Base-by-base conservation (phyloP, 2,888 invertebrate genomes). In the Apamea anceps region DNA sequence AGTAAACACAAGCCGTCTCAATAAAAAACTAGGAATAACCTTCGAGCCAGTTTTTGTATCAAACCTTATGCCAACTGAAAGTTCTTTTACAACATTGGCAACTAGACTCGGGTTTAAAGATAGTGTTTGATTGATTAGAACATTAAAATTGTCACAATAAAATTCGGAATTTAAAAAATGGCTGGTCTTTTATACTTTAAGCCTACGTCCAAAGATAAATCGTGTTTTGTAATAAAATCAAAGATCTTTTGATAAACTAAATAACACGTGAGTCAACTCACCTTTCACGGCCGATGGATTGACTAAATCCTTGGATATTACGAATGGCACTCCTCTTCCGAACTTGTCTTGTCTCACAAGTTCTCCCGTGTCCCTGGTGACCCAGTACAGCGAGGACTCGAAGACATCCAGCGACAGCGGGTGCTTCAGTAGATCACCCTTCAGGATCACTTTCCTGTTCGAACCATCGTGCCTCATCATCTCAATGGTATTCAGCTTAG, bases 291-390 rank as follows among this genome's bases (percentile, higher is more conserved):
- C 98, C 32, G 99, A 98, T 0, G 99, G 99, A 94, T 98, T 98
- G 87, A 98, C 98, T 81, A 99, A 97, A 92, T 99, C 98, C 90
- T 98, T 98, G 83, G 99, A 98, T 42, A 99, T 97, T 2, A 98
- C 97, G 71, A 98, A 98, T 65, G 99, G 98, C 84, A 99, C 99
- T 21, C 99, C 99, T 73, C 99, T 97, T 0, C 99, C 99, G 95
- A 99, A 99, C 97, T 99, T 99, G 94, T 99, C 99, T 94, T 99
- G 99, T 45, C 98, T 97, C 72, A 99, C 97, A 12, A 99, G 96
- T 91, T 99, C 99, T 1, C 99, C 99, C 0, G 98, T 98, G 90
- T 99, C 98, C 78, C 98, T 97, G 0, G 99, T 99, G n/a, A 99
- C 98, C 99, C 99, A 99, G 96, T 98, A 99, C 88, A 99, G 93